phyloP scores from a whole-genome alignment of 2,888 invertebrate genomes.

The Saturnia japonica region DNA sequence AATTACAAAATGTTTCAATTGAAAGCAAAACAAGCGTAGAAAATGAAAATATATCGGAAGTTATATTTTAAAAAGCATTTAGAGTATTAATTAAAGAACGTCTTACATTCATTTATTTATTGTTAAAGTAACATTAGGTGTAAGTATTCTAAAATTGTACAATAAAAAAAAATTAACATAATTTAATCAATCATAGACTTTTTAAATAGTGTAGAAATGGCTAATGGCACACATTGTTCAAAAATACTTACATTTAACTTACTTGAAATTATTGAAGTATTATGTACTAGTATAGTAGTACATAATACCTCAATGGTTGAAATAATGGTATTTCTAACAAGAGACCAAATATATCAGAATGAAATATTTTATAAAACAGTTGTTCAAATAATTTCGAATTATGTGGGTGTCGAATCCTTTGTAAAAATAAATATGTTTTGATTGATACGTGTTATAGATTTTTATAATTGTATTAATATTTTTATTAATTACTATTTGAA shows the following conservation, averaged over 20 bases:
- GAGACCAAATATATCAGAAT: background rate
- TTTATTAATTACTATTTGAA: background rate
- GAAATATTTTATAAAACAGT: background rate
- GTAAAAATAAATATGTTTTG: background rate
- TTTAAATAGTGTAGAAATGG: background rate
- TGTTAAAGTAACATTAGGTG: background rate
- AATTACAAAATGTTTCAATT: background rate
- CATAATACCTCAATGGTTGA: too few species aligned
- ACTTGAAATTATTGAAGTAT: too few species aligned
- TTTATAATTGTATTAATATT: background rate
- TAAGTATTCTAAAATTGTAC: background rate
- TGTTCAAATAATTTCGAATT: background rate
- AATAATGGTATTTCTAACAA: background rate
- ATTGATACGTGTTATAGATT: background rate
- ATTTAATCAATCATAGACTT: background rate
- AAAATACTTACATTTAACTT: background rate
- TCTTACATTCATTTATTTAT: background rate
- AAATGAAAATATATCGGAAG: background rate
- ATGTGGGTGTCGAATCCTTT: background rate
- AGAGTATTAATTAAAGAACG: background rate
- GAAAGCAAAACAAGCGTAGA: background rate
- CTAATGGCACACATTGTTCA: background rate
- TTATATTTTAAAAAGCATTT: slow-evolving; percentile 1
- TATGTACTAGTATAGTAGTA: too few species aligned
- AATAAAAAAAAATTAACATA: background rate